Base-by-base conservation (phyloP, 1,140 invertebrate genomes). In the Chionoecetes opilio region DNA sequence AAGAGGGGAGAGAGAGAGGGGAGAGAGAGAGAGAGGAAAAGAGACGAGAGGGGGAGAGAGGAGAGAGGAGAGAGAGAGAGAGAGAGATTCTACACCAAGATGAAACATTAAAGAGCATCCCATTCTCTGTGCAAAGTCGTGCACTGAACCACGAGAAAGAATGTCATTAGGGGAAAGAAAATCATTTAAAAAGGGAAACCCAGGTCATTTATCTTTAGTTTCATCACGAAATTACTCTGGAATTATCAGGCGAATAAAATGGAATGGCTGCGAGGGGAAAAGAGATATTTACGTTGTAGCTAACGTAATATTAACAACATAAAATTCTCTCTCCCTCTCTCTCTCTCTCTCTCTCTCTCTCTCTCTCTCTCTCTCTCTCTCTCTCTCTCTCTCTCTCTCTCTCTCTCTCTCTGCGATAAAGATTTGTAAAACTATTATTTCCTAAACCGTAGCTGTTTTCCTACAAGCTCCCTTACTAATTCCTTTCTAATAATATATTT, bases 1-100 rank as follows among this genome's bases (percentile, higher is more conserved):
- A 21, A 75, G 53, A 75, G 53, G 26, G 53, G 26, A 21, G 26
- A 21, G 26, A 21, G 26, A 21, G 26, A 26, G n/a, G 63, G n/a
- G 46, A n/a, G n/a, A n/a, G n/a, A n/a, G n/a, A n/a, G n/a, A n/a
- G n/a, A n/a, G n/a, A n/a, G n/a, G 21, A 17, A 75, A 26, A 75
- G 63, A 75, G 63, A 75, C n/a, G 63, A 75, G 63, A 75, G 63
- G n/a, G 63, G n/a, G 63, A 75, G 63, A 75, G 63, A 75, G 63
- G n/a, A 26, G n/a, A 26, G n/a, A 8, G 8, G 63, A 21, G 21
- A 75, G 63, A 21, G 63, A 21, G 21, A 21, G 63, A 21, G 63
- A 75, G 63, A 75, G 63, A 75, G n/a, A 75, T 26, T n/a, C 21
- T 75, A n/a, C 63, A 75, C 63, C 63, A 26, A 11, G 9, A 75